Conservation (phyloP, 2,888 invertebrate genomes). For the Hetaerina titia region DNA sequence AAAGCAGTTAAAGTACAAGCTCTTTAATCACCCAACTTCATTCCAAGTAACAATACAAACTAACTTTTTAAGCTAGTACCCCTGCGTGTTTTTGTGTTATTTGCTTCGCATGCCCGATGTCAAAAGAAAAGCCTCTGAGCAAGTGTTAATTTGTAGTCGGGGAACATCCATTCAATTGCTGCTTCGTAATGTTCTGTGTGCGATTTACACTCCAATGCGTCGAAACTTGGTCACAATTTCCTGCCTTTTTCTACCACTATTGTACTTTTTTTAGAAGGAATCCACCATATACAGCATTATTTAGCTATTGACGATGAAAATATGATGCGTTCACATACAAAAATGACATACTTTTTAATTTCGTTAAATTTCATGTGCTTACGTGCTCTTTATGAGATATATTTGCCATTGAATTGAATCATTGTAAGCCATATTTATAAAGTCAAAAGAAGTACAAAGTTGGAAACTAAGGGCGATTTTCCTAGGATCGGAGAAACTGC, state of each 20-base stretch:
- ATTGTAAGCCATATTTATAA: too few species aligned
- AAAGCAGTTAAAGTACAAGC: slow-evolving; percentile 56
- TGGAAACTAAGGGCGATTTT: too few species aligned
- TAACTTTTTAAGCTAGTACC: slow-evolving; percentile 51
- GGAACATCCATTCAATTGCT: not conserved
- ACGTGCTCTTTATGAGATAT: too few species aligned
- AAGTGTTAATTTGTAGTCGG: slow-evolving; percentile 8
- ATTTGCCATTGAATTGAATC: too few species aligned
- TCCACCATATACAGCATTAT: not conserved
- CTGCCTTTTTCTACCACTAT: not conserved
- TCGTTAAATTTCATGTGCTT: not conserved
- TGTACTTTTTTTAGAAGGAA: not conserved
- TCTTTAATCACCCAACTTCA: slow-evolving; percentile 56
- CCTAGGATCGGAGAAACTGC: too few species aligned
- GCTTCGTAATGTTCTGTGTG: not conserved
- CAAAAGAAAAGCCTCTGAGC: slow-evolving; percentile 16
- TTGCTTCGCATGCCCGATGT: not conserved
- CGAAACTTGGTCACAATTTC: not conserved
- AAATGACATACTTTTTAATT: not conserved
- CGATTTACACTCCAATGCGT: not conserved
- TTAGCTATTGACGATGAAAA: not conserved
- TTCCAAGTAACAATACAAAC: slow-evolving; percentile 50
- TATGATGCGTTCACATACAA: not conserved
- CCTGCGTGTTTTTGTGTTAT: not conserved
- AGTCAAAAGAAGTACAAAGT: too few species aligned